phyloP scores from a whole-genome alignment of 1,140 invertebrate genomes.

The Drosophila azteca region DNA sequence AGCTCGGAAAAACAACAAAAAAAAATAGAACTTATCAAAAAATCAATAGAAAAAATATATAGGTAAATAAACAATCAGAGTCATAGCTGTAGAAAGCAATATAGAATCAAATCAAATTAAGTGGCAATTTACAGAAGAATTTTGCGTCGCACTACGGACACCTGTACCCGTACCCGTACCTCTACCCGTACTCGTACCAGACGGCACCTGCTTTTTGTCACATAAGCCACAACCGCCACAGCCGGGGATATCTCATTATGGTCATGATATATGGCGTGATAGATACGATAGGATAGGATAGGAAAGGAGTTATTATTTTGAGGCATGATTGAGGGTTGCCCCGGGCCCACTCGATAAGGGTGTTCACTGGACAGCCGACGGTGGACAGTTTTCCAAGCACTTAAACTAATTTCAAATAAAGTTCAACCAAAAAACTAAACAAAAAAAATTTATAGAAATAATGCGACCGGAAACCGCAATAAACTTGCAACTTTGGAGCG shows the following conservation, averaged over 20 bases:
- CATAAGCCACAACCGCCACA: conserved; percentile 25
- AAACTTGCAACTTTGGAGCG: conserved; percentile 30
- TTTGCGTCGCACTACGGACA: background rate
- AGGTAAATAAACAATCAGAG: conserved; percentile 5
- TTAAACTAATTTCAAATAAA: conserved; percentile 43
- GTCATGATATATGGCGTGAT: conserved; percentile 7
- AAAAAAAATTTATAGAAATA: conserved; percentile 3
- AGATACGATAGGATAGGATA: background rate
- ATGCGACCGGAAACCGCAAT: conserved; percentile 54
- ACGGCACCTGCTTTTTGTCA: conserved; percentile 48
- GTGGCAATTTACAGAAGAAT: conserved; percentile 3
- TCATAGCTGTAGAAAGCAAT: background rate
- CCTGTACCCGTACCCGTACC: too few relatives aligned
- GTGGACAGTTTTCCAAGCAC: conserved; percentile 29
- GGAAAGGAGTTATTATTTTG: background rate
- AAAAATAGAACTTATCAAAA: background rate
- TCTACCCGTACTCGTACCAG: too few relatives aligned
- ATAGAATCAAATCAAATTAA: conserved; percentile 18
- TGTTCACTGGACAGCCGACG: background rate
- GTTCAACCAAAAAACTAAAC: conserved; percentile 29
- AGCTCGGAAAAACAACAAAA: background rate
- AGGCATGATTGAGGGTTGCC: background rate
- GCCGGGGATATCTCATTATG: conserved; percentile 8
- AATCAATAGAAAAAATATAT: conserved; percentile 5
- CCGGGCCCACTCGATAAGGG: background rate